Evolutionary conservation across 2,113 vertebrate species (phyloP).

Genomic region (Rostratula benghalensis): DNA sequence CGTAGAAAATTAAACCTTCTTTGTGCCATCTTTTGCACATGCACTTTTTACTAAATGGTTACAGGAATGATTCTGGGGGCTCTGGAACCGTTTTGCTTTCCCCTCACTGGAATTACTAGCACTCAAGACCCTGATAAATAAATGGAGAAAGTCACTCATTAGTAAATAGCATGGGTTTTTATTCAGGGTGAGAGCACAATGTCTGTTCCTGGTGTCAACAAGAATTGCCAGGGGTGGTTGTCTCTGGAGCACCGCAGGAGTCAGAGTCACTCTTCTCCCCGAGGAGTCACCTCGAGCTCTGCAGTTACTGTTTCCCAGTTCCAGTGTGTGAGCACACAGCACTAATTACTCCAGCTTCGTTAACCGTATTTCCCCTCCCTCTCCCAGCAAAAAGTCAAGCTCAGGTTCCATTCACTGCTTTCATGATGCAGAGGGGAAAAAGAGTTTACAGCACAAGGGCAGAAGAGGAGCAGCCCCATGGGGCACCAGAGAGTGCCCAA

Average conservation of each 20-base stretch:
- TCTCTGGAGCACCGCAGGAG: neutral
- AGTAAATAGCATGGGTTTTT: neutral
- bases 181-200: slow-evolving; percentile 2
- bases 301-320: neutral
- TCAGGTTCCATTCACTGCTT: neutral
- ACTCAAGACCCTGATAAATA: neutral
- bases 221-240: neutral
- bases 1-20: neutral
- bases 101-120: neutral
- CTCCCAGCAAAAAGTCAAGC: neutral
- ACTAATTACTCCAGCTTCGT: neutral
- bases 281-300: neutral
- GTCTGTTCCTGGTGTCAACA: neutral
- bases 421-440: neutral
- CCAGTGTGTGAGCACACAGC: neutral
- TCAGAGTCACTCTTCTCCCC: neutral
- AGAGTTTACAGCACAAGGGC: neutral
- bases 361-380: neutral
- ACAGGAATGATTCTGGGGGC: neutral
- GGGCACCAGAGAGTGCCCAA: neutral
- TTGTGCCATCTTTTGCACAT: neutral
- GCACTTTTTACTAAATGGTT: neutral
- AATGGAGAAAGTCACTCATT: neutral
- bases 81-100: neutral
- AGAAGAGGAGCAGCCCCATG: neutral